Percentiles rank a stretch among this genome's conserved stretches.
Evolutionary conservation across 1,140 invertebrate species (phyloP).

Genomic region (Laupala kohalensis): DNA sequence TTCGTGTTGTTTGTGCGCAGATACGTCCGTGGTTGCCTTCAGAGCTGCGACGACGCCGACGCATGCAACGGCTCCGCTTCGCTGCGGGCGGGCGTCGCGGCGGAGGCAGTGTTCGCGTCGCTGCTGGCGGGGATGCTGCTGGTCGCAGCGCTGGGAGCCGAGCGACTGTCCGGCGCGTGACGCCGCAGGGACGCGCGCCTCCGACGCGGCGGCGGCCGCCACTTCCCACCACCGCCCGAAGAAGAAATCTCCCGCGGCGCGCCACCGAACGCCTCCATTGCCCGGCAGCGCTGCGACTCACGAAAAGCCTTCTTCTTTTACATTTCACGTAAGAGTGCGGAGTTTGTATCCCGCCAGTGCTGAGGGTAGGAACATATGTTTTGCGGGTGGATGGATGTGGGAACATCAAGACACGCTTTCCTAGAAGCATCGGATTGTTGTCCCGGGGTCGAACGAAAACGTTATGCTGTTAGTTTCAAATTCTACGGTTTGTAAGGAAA

Average conservation of each 20-base stretch:
- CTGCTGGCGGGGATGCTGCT: background rate
- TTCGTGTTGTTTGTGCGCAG: constrained; percentile 32
- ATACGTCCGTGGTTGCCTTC: constrained; percentile 73
- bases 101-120: background rate
- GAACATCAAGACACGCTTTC: background rate
- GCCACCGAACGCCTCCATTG: background rate
- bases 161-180: background rate
- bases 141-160: background rate
- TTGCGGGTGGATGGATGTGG: background rate
- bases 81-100: background rate
- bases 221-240: too few species aligned
- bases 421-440: too few species aligned
- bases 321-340: too few species aligned
- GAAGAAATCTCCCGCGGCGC: too few species aligned
- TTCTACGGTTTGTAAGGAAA: too few species aligned
- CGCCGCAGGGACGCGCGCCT: too few species aligned
- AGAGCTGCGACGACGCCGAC: constrained; percentile 76
- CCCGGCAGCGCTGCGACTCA: background rate
- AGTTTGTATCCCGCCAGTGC: too few species aligned
- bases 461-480: too few species aligned
- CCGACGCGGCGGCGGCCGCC: too few species aligned
- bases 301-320: background rate
- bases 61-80: constrained; percentile 49
- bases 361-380: background rate
- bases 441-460: too few species aligned